Conservation (phyloP, 2,797 vertebrate genomes). For the Simalia tracyae region DNA sequence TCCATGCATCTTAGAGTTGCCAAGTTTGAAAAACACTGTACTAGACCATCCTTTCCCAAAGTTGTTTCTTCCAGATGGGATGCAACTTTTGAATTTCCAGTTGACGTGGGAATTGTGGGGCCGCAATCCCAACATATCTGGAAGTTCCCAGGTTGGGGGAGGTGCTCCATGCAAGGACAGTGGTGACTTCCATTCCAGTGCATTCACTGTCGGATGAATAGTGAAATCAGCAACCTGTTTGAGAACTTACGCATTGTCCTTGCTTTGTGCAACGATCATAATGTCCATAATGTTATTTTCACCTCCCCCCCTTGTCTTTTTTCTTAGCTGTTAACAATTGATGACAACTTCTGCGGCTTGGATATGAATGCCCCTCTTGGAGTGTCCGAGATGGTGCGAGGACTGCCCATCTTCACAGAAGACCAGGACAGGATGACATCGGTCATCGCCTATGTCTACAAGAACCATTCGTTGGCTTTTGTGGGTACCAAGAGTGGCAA, state of each 20-base stretch:
- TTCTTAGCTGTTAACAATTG: conserved; percentile 91
- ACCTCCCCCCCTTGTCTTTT: background rate
- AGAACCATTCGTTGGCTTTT: conserved; percentile 97
- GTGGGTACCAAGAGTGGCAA: conserved; percentile 94
- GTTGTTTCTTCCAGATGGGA: no score
- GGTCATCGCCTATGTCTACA: conserved; percentile 96
- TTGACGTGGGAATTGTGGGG: no score
- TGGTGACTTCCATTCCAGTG: no score
- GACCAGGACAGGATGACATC: conserved; percentile 94
- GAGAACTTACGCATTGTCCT: background rate
- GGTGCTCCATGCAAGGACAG: no score
- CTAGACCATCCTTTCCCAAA: no score
- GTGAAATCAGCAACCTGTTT: background rate
- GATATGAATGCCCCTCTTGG: conserved; percentile 98
- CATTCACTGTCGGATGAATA: no score
- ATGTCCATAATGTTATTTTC: background rate
- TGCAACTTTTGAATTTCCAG: no score
- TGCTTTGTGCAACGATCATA: background rate
- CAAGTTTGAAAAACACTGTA: no score
- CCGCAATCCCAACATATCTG: no score
- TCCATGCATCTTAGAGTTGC: no score
- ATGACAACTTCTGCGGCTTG: conserved; percentile 98
- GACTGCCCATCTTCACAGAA: conserved; percentile 91
- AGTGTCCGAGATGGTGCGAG: conserved; percentile 93
- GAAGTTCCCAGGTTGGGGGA: no score